These are phyloP conservation scores for Diarsia rubi DNA, from an alignment of 2,888 invertebrate genomes.

Conservation along the genomic window DNA sequence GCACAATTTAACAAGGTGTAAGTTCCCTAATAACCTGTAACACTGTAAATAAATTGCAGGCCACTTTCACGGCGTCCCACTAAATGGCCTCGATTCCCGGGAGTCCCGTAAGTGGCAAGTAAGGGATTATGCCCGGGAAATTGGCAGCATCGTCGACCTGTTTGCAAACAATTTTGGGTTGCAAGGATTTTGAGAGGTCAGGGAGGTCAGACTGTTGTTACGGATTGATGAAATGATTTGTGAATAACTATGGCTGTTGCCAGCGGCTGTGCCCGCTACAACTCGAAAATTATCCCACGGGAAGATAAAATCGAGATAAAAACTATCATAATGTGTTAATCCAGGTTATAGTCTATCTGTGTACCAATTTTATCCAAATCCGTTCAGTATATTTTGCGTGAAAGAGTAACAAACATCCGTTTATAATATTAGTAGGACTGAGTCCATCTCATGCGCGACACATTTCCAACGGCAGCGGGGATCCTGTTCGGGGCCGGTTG, in stretches of 20 bases:
- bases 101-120: constrained; percentile 1
- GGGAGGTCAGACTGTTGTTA: background rate
- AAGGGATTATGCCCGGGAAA: constrained; percentile 32
- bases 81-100: constrained; percentile 10
- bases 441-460: too few relatives aligned
- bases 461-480: too few relatives aligned
- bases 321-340: too few relatives aligned
- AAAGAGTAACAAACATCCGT: too few relatives aligned
- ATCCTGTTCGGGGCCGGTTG: too few relatives aligned
- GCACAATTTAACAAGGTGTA: background rate
- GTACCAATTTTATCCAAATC: too few relatives aligned
- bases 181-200: background rate
- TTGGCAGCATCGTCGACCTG: constrained; percentile 38
- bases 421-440: too few relatives aligned
- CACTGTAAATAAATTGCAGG: constrained; percentile 12
- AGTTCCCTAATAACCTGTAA: background rate
- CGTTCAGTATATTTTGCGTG: too few relatives aligned
- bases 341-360: too few relatives aligned
- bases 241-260: background rate
- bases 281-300: too few relatives aligned
- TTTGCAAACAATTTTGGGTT: constrained; percentile 5
- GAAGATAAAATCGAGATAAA: too few relatives aligned
- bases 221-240: background rate
- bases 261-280: too few relatives aligned
- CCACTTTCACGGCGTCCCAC: background rate